Conservation (phyloP, 2,797 vertebrate genomes). For the Carduelis carduelis region DNA sequence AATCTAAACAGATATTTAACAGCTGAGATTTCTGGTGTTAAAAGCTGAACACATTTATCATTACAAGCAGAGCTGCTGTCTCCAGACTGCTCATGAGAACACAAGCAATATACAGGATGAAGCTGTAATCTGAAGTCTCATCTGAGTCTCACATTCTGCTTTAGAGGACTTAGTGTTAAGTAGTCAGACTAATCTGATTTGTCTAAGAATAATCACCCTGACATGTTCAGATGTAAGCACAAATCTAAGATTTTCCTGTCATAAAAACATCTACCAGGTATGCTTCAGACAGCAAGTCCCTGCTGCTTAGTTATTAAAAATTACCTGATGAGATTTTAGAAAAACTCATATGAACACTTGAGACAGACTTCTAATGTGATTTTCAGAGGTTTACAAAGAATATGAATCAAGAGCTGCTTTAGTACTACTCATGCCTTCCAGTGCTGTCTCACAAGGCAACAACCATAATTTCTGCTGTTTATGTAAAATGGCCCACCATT, state of each 20-base stretch:
- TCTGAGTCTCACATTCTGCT: neutral
- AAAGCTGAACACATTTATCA: neutral
- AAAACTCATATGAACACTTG: neutral
- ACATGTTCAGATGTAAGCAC: neutral
- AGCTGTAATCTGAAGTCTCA: neutral
- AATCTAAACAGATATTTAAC: neutral
- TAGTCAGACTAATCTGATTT: neutral
- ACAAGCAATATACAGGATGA: neutral
- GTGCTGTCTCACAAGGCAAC: neutral
- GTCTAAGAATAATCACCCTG: neutral
- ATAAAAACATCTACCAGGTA: slow-evolving; percentile 4
- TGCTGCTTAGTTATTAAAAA: neutral
- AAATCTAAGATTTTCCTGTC: neutral
- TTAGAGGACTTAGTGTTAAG: neutral
- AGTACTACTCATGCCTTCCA: slow-evolving; percentile 16
- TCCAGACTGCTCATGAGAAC: neutral
- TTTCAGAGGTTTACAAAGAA: neutral
- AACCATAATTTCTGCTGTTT: slow-evolving; percentile 28
- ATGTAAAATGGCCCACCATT: neutral
- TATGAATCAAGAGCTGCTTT: neutral
- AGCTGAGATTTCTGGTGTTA: neutral
- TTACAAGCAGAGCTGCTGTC: neutral
- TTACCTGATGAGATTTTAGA: neutral
- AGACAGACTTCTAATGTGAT: neutral
- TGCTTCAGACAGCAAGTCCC: neutral